Percentiles rank a stretch among this genome's conserved stretches.
Evolutionary conservation across 2,888 invertebrate genomes (phyloP).

Genomic region (Mimachlamys varia): DNA sequence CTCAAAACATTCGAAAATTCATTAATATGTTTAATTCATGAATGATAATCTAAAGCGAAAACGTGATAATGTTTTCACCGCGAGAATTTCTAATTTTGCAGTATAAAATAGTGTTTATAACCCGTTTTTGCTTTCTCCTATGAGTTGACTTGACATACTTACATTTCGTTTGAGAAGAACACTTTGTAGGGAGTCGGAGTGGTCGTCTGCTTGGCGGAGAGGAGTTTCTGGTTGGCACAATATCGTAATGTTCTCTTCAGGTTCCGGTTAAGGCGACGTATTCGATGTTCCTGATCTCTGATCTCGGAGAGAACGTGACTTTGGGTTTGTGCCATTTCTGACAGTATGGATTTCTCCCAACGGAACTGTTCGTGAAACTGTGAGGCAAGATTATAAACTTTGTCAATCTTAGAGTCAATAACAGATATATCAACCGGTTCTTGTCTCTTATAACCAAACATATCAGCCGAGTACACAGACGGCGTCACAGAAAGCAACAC

Average conservation of each 20-base stretch:
- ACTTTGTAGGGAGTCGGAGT: constrained; percentile 24
- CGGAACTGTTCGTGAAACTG: constrained; percentile 38
- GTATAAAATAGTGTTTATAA: too few species aligned
- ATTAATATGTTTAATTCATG: too few species aligned
- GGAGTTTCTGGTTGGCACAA: constrained; percentile 20
- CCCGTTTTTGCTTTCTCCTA: too few species aligned
- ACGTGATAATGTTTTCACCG: too few species aligned
- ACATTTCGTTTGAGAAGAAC: constrained; percentile 6
- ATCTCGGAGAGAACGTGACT: constrained; percentile 42
- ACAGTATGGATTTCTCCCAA: constrained; percentile 48
- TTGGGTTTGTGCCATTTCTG: constrained; percentile 46
- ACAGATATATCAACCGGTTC: neutral
- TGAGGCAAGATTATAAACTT: constrained; percentile 41
- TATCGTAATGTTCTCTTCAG: constrained; percentile 38
- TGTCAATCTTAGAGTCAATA: constrained; percentile 43
- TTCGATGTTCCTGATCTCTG: constrained; percentile 42
- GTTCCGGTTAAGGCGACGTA: constrained; percentile 44
- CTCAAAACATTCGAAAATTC: too few species aligned
- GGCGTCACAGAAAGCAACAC: neutral
- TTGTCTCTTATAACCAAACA: neutral
- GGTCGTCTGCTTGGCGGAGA: neutral
- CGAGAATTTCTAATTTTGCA: too few species aligned
- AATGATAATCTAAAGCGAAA: too few species aligned
- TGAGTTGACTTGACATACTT: neutral
- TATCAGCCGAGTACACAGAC: neutral